phyloP scores from a whole-genome alignment of 2,888 invertebrate species.

The Polietes domitor region DNA sequence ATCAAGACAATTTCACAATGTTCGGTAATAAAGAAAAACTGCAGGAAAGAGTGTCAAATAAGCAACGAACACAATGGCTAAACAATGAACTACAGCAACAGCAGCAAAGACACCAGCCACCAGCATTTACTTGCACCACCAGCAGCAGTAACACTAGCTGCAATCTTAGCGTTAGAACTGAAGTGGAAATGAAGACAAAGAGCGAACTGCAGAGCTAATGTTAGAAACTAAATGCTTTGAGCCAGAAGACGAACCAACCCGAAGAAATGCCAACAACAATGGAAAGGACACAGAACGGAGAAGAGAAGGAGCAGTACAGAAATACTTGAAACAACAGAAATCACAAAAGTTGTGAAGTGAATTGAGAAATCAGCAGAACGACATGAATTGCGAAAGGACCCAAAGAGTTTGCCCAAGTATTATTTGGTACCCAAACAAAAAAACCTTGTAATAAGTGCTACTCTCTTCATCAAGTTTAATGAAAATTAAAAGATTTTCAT shows the following conservation, averaged over 20 bases:
- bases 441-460: constrained; percentile 45
- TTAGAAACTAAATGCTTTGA: constrained; percentile 19
- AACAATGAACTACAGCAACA: constrained; percentile 21
- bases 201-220: constrained; percentile 42
- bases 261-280: background rate
- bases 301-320: background rate
- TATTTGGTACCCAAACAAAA: background rate
- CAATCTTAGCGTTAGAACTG: background rate
- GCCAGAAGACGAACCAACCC: background rate
- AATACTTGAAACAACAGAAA: constrained; percentile 23
- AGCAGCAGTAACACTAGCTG: background rate
- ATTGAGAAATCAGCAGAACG: constrained; percentile 24
- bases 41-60: constrained; percentile 35
- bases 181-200: constrained; percentile 31
- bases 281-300: background rate
- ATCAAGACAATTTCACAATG: constrained; percentile 28
- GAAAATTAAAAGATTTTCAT: constrained; percentile 63
- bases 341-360: constrained; percentile 29
- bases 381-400: constrained; percentile 1
- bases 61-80: constrained; percentile 27
- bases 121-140: background rate
- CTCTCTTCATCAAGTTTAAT: constrained; percentile 56
- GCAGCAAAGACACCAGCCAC: background rate
- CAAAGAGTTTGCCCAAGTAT: constrained; percentile 5
- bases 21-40: constrained; percentile 7